Evolutionary conservation across 2,113 vertebrate species (phyloP), one percentile per base, ranked within the genome.

Genomic region (Nannospalax galili): DNA sequence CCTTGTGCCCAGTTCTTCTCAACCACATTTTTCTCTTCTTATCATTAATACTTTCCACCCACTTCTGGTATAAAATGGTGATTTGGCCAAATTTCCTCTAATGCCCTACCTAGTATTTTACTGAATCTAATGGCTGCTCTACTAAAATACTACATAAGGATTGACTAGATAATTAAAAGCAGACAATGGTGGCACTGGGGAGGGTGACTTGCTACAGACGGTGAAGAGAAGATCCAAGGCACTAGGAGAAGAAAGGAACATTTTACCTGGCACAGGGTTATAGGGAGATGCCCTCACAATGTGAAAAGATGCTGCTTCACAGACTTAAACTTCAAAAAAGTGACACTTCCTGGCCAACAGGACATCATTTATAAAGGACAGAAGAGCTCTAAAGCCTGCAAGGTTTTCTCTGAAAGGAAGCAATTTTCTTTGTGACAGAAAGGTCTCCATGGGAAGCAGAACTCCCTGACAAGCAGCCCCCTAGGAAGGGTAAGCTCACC

Each of bases 261-360:
- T 1, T 60, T 60, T 48, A 75, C 9, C 9, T 1, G 28, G 62
- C 14, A 32, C 4, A 10, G 15, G 22, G 52, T 52, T 60, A 78
- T 0, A 26, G 42, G 1, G 6, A 79, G 37, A 28, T 8, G 8
- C 12, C 7, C 11, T 24, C 52, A 15, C 7, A 7, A 22, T 16
- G 4, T 35, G 28, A 8, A 73, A 70, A 81, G 72, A 62, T 35
- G 78, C 70, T 88, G 67, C 45, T 60, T 81, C 73, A 58, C 52
- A 92, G 60, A 52, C 85, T 10, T 35, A 26, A 72, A 77, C 69
- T 67, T 84, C 30, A 26, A 62, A 90, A 84, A 48, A n/a, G 24
- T 5, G 78, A 70, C 15, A 52, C 1, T 4, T 32, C 22, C 24
- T 9, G 22, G 28, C 9, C 65, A 60, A 89, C n/a, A 35, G 3